Evolutionary conservation across 2,797 vertebrate genomes (phyloP), one percentile per base, ranked within the genome.

Genomic region (Lagodon rhomboides): DNA sequence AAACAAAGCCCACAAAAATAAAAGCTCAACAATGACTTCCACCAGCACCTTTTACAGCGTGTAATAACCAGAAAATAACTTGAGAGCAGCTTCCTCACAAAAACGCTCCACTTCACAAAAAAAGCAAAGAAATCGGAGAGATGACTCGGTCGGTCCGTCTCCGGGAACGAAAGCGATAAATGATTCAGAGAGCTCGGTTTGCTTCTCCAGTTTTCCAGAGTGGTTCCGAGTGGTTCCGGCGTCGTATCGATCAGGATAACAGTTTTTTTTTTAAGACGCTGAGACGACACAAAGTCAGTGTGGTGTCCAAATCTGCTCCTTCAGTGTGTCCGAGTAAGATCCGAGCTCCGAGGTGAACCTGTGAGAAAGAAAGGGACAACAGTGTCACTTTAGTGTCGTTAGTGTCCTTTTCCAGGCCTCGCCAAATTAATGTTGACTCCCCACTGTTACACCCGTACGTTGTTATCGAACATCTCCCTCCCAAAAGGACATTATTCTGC

Each of bases 61-160:
- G 23, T 50, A 72, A 85, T 47, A 41, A 79, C n/a, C 79, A 47
- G 58, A 79, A 80, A 64, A 80, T 47, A 75, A 83, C 47, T 18
- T 59, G 64, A 73, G 66, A 73, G 65, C 72, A 55, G 62, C 20
- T 63, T 87, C 54, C 69, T 77, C 71, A 82, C 81, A 79, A 69
- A 41, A 82, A 71, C 0, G 63, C 68, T 81, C 71, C 77, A 89
- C 73, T 84, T 80, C 63, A 87, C 85, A 58, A 30, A 84, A 77
- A 80, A 77, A 79, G 83, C 65, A 65, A 83, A 65, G 54, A 75
- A 75, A 50, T 13, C 5, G 7, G n/a, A 68, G 49, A 73, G 77
- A 58, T 4, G 41, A 53, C 43, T 71, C 15, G 1, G 49, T 27
- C 4, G 27, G 50, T 73, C 60, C 53, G 43, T 20, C 65, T 30